Conservation (phyloP, 2,888 invertebrate genomes). For the Eupithecia centaureata region DNA sequence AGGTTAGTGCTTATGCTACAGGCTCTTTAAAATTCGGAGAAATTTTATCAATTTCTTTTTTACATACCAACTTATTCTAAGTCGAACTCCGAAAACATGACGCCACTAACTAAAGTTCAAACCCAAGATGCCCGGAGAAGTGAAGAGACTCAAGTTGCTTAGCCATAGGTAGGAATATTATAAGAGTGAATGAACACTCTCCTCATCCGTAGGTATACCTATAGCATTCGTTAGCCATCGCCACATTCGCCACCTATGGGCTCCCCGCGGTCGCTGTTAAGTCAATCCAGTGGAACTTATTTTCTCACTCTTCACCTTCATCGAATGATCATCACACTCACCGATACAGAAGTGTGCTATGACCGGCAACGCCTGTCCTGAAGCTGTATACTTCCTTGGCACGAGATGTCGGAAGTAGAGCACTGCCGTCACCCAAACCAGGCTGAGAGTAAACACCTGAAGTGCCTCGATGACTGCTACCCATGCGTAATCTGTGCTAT, state of each 20-base stretch:
- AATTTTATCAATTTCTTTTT: too few species aligned
- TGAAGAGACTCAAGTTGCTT: background rate
- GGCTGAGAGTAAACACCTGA: constrained; percentile 89
- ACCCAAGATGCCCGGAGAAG: background rate
- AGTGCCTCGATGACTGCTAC: constrained; percentile 88
- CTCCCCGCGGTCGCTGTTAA: background rate
- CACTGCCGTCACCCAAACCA: constrained; percentile 92
- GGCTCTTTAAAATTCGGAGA: too few species aligned
- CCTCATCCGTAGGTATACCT: too few species aligned
- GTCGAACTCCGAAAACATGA: too few species aligned
- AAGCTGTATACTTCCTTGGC: constrained; percentile 89
- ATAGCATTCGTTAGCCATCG: too few species aligned
- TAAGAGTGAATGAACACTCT: too few species aligned
- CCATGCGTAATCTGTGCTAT: constrained; percentile 85
- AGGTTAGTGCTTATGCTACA: too few species aligned
- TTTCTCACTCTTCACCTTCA: background rate
- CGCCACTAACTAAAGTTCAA: background rate
- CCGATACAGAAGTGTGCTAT: constrained; percentile 90
- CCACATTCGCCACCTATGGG: background rate
- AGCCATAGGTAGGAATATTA: too few species aligned
- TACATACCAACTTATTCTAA: too few species aligned
- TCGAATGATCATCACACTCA: constrained; percentile 43
- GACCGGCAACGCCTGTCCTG: constrained; percentile 91
- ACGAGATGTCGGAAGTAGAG: constrained; percentile 92
- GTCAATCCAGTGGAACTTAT: background rate